These are phyloP conservation scores for Aspidoscelis tigris DNA, from an alignment of 2,113 vertebrate species.

Conservation along the genomic window DNA sequence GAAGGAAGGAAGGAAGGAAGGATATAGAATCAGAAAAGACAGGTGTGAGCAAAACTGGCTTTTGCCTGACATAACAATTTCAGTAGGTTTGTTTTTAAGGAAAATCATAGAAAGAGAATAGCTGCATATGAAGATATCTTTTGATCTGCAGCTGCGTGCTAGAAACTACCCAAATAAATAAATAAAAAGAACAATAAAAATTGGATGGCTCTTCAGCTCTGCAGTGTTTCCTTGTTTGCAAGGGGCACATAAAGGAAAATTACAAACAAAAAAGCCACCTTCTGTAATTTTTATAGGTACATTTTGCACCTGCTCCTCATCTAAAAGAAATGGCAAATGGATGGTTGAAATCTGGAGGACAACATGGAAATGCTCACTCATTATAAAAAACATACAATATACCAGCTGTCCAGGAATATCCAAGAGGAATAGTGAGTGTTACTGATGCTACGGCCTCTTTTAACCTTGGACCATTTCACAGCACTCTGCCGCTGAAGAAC, in stretches of 20 bases:
- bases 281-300: slow-evolving; percentile 38
- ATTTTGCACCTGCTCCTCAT: slow-evolving; percentile 49
- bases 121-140: neutral
- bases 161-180: neutral
- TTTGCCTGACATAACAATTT: neutral
- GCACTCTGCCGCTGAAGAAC: neutral
- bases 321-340: slow-evolving; percentile 33
- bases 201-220: neutral
- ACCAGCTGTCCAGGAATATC: slow-evolving; percentile 17
- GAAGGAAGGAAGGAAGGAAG: too few species aligned
- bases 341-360: slow-evolving; percentile 19
- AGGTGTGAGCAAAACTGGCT: neutral
- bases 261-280: slow-evolving; percentile 15
- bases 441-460: neutral
- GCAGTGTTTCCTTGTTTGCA: fast-evolving
- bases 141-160: neutral
- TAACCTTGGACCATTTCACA: neutral
- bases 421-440: neutral
- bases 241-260: slow-evolving; percentile 32
- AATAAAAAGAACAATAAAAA: neutral
- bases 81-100: neutral
- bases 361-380: neutral
- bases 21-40: neutral
- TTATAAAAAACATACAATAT: neutral
- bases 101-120: neutral